Conservation (phyloP, 1,140 invertebrate species). For the Micrasema longulum region DNA sequence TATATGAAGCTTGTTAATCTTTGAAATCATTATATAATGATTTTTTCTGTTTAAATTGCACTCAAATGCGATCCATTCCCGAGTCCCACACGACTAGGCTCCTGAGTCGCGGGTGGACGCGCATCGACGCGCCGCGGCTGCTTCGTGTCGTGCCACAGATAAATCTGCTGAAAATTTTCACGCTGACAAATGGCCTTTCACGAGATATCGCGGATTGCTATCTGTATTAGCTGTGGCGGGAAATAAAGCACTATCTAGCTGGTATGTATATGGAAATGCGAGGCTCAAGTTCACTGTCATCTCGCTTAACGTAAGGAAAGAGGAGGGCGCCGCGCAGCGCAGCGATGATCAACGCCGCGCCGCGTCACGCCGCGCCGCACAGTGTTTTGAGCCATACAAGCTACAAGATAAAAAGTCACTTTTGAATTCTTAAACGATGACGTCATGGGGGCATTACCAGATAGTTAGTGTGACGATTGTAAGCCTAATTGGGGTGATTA, state of each 20-base stretch:
- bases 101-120: too few relatives aligned
- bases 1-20: background rate
- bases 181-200: constrained; percentile 27
- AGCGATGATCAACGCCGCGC: too few relatives aligned
- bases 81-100: too few relatives aligned
- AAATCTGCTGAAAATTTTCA: constrained; percentile 36
- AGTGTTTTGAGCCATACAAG: too few relatives aligned
- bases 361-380: too few relatives aligned
- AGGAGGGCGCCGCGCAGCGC: background rate
- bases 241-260: constrained; percentile 17
- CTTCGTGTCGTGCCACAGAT: constrained; percentile 16
- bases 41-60: background rate
- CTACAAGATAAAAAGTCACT: too few relatives aligned
- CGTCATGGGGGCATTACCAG: too few relatives aligned
- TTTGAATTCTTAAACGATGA: too few relatives aligned
- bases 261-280: constrained; percentile 9
- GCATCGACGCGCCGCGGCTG: background rate
- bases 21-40: background rate
- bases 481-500: too few relatives aligned
- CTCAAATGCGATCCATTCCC: too few relatives aligned
- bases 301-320: background rate
- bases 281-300: constrained; percentile 14
- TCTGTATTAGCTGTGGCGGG: constrained; percentile 11
- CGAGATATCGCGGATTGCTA: constrained; percentile 11
- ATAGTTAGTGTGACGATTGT: too few relatives aligned